Conservation (phyloP, 2,888 invertebrate genomes). For the Eupithecia dodoneata region DNA sequence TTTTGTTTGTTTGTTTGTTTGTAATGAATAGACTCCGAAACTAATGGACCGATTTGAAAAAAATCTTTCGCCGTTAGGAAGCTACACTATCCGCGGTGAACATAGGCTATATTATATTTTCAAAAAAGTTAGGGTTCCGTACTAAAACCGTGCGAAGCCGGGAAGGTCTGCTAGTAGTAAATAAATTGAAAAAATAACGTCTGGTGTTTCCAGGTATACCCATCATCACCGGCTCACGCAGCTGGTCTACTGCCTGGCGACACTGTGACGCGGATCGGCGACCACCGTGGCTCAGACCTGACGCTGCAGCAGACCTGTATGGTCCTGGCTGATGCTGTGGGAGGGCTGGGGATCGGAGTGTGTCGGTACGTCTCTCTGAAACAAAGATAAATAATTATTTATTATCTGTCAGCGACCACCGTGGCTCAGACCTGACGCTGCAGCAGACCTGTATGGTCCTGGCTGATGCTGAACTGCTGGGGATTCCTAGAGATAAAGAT, state of each 20-base stretch:
- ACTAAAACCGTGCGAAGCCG: too few species aligned
- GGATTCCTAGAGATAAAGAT: too few species aligned
- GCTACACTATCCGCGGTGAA: too few species aligned
- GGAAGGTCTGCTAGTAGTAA: too few species aligned
- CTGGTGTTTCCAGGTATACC: slow-evolving; percentile 86
- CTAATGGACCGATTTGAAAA: too few species aligned
- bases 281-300: slow-evolving; percentile 86
- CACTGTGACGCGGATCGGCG: slow-evolving; percentile 90
- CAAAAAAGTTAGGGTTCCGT: too few species aligned
- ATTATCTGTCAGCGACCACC: slow-evolving; percentile 76
- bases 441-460: slow-evolving; percentile 91
- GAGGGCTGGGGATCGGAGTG: slow-evolving; percentile 88
- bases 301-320: slow-evolving; percentile 92
- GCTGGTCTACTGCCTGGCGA: slow-evolving; percentile 94
- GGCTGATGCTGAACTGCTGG: slow-evolving; percentile 58
- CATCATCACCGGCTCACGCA: slow-evolving; percentile 91
- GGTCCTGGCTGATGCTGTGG: slow-evolving; percentile 87
- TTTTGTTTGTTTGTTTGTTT: too few species aligned
- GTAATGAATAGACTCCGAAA: too few species aligned
- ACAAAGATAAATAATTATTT: too few species aligned
- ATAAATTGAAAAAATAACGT: too few species aligned
- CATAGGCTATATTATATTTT: too few species aligned
- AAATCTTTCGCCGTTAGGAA: too few species aligned
- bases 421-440: slow-evolving; percentile 88
- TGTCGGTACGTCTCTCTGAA: slow-evolving; percentile 83